phyloP scores from a whole-genome alignment of 2,888 invertebrate genomes.

The Drosophila infuscata region DNA sequence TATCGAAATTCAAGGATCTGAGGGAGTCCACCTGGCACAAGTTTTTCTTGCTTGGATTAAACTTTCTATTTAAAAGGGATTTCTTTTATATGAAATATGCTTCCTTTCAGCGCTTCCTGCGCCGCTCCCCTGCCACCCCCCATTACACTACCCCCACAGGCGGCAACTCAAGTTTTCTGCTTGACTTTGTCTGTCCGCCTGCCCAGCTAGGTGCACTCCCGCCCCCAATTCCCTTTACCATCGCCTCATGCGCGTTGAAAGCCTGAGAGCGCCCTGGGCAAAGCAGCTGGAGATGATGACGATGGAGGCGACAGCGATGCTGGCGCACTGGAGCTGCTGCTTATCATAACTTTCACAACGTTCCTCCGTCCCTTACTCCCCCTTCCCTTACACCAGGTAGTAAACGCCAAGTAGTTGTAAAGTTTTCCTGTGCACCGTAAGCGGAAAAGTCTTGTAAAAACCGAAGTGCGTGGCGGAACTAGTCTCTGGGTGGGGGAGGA shows the following conservation, averaged over 20 bases:
- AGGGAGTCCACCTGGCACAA: slow-evolving; percentile 45
- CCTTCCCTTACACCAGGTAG: slow-evolving; percentile 61
- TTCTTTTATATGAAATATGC: slow-evolving; percentile 79
- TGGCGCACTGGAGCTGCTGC: slow-evolving; percentile 57
- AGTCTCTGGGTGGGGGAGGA: not conserved
- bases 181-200: slow-evolving; percentile 67
- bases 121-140: slow-evolving; percentile 16
- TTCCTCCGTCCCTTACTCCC: not conserved
- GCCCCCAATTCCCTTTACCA: not conserved
- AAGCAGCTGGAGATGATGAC: slow-evolving; percentile 28
- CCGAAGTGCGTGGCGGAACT: slow-evolving; percentile 46
- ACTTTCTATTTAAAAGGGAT: slow-evolving; percentile 78
- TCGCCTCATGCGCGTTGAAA: slow-evolving; percentile 51
- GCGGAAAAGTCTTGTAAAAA: slow-evolving; percentile 79
- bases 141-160: slow-evolving; percentile 11
- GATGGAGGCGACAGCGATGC: slow-evolving; percentile 29
- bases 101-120: slow-evolving; percentile 54
- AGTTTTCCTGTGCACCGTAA: slow-evolving; percentile 66
- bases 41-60: slow-evolving; percentile 61
- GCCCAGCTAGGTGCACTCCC: not conserved
- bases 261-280: slow-evolving; percentile 39
- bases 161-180: slow-evolving; percentile 73
- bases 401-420: slow-evolving; percentile 79
- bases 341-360: slow-evolving; percentile 72
- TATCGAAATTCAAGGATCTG: slow-evolving; percentile 70